A percentile compares a stretch with the other conserved stretches of the same genome.
Evolutionary conservation across 2,888 invertebrate genomes (phyloP).

Genomic region (Pardosa pseudoannulata): DNA sequence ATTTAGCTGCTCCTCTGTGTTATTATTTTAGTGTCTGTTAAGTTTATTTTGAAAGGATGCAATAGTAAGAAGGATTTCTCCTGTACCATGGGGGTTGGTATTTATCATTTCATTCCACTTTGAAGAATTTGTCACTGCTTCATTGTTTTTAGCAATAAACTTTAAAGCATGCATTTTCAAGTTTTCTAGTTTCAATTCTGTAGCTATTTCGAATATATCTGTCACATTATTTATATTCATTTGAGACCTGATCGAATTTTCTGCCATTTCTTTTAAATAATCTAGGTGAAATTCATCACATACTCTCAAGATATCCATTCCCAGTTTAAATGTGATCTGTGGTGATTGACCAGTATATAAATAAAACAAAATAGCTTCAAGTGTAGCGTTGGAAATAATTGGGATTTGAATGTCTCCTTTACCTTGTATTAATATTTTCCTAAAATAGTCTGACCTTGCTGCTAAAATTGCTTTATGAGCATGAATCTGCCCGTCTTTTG

Average conservation of each 20-base stretch:
- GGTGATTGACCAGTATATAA: conserved; percentile 41
- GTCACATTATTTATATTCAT: conserved; percentile 39
- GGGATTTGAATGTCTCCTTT: conserved; percentile 16
- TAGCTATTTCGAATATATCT: conserved; percentile 23
- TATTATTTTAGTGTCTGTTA: no score
- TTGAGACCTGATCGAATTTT: conserved; percentile 10
- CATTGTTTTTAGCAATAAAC: conserved; percentile 23
- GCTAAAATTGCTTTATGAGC: conserved; percentile 31
- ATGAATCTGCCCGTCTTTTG: background rate
- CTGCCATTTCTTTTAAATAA: background rate
- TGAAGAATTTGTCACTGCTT: conserved; percentile 14
- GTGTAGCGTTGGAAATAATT: conserved; percentile 5
- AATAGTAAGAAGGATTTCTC: conserved; percentile 34
- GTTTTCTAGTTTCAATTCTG: background rate
- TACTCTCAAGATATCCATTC: conserved; percentile 31
- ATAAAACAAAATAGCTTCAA: conserved; percentile 43
- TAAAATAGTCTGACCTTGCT: conserved; percentile 48
- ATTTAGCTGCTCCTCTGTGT: no score
- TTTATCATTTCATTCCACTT: conserved; percentile 38
- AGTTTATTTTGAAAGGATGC: conserved; percentile 29
- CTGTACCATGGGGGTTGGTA: conserved; percentile 34
- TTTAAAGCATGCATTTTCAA: conserved; percentile 30
- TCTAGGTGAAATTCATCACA: background rate
- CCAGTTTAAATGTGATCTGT: conserved; percentile 9
- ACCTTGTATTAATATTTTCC: background rate